A percentile compares a stretch with the other conserved stretches of the same genome.
Conservation (phyloP, 2,797 vertebrate species). For the Bradypodion ventrale region DNA sequence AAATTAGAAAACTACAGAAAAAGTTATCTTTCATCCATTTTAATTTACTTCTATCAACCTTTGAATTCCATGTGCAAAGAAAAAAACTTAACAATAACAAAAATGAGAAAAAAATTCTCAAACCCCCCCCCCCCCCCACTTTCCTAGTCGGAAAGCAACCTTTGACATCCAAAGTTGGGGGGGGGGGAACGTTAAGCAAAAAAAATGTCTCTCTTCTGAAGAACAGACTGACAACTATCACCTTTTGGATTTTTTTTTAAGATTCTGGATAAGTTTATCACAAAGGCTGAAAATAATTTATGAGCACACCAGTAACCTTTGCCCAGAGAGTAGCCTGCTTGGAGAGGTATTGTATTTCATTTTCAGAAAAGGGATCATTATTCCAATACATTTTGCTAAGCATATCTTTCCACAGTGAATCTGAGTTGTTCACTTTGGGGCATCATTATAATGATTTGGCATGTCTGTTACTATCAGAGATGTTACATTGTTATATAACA, state of each 20-base stretch:
- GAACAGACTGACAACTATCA: neutral
- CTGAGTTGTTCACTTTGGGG: neutral
- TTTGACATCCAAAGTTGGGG: too few relatives aligned
- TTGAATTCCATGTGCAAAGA: too few relatives aligned
- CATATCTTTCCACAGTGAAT: neutral
- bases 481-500: neutral
- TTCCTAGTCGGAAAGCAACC: too few relatives aligned
- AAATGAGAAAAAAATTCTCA: too few relatives aligned
- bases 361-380: constrained; percentile 31
- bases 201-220: neutral
- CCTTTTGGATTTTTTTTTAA: constrained; percentile 2
- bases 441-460: neutral
- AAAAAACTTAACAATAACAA: too few relatives aligned
- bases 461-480: constrained; percentile 14
- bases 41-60: too few relatives aligned
- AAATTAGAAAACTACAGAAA: too few relatives aligned
- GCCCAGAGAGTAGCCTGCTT: neutral
- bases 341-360: neutral
- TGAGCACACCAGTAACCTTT: neutral
- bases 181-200: too few relatives aligned
- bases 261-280: constrained; percentile 8
- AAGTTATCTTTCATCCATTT: too few relatives aligned
- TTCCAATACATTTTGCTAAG: constrained; percentile 15
- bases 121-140: too few relatives aligned
- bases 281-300: constrained; percentile 3